These are phyloP conservation scores for Peromyscus aztecus DNA, from an alignment of 2,797 vertebrate species.

Conservation along the genomic window DNA sequence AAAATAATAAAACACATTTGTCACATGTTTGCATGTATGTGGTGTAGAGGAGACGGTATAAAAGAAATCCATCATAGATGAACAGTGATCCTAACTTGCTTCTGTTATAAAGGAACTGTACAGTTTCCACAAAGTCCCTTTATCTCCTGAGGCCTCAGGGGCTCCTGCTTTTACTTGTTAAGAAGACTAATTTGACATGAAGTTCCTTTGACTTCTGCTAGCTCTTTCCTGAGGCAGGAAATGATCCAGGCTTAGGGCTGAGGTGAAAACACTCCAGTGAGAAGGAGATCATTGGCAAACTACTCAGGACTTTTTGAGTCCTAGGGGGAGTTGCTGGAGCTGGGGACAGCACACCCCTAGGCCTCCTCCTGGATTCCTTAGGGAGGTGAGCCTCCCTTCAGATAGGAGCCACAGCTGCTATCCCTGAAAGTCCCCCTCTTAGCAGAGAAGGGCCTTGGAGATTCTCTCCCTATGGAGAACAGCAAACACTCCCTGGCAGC, in stretches of 20 bases:
- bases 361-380: background rate
- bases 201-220: background rate
- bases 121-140: background rate
- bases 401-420: background rate
- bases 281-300: background rate
- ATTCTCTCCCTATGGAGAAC: background rate
- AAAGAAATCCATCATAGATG: background rate
- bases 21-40: background rate
- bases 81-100: background rate
- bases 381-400: background rate
- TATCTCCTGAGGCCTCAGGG: background rate
- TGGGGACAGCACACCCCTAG: background rate
- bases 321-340: too few relatives aligned
- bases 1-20: background rate
- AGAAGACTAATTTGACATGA: background rate
- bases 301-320: background rate
- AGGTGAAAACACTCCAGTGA: background rate
- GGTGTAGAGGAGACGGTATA: background rate
- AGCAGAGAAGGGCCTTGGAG: background rate
- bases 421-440: background rate
- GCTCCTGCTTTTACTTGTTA: background rate
- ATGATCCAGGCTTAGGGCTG: background rate
- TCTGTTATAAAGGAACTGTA: background rate
- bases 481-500: too few relatives aligned
- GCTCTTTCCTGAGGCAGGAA: background rate